phyloP scores from a whole-genome alignment of 2,888 invertebrate genomes.

The Drosophila niveifrons region DNA sequence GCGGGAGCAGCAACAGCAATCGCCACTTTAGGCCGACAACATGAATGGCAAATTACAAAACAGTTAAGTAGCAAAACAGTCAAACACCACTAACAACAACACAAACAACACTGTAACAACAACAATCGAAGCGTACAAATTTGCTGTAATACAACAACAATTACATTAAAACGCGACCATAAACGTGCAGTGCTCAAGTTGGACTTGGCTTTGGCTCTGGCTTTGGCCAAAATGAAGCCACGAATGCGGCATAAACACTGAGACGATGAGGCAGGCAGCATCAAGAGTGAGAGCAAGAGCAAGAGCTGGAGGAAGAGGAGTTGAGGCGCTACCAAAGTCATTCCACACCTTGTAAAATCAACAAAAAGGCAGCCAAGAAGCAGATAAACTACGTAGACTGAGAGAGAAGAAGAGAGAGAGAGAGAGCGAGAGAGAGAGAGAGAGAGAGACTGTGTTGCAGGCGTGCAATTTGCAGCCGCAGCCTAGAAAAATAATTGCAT shows the following conservation, averaged over 20 bases:
- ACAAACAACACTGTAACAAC: conserved; percentile 59
- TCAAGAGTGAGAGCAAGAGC: conserved; percentile 1
- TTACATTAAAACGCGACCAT: conserved; percentile 83
- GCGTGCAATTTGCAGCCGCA: conserved; percentile 75
- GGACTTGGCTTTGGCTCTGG: conserved; percentile 54
- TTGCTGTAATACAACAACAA: conserved; percentile 82
- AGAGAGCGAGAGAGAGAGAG: conserved; percentile 18
- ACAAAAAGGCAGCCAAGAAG: conserved; percentile 67
- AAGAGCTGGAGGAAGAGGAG: neutral
- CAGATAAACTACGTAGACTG: conserved; percentile 11
- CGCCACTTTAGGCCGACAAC: conserved; percentile 73
- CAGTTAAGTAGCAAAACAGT: conserved; percentile 56
- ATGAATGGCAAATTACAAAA: conserved; percentile 78
- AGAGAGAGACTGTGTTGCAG: conserved; percentile 30
- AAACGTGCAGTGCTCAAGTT: conserved; percentile 62
- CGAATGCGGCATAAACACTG: conserved; percentile 62
- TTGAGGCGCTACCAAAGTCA: conserved; percentile 79
- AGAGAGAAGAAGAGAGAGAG: neutral
- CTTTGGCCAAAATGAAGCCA: conserved; percentile 59
- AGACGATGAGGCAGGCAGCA: conserved; percentile 57
- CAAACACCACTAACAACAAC: conserved; percentile 67
- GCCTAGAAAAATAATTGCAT: conserved; percentile 78
- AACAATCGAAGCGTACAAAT: conserved; percentile 68
- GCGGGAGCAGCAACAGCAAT: conserved; percentile 49
- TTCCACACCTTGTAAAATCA: conserved; percentile 83